Percentiles rank a stretch among this genome's conserved stretches.
Conservation (phyloP, 2,888 invertebrate species). For the Luperina testacea region DNA sequence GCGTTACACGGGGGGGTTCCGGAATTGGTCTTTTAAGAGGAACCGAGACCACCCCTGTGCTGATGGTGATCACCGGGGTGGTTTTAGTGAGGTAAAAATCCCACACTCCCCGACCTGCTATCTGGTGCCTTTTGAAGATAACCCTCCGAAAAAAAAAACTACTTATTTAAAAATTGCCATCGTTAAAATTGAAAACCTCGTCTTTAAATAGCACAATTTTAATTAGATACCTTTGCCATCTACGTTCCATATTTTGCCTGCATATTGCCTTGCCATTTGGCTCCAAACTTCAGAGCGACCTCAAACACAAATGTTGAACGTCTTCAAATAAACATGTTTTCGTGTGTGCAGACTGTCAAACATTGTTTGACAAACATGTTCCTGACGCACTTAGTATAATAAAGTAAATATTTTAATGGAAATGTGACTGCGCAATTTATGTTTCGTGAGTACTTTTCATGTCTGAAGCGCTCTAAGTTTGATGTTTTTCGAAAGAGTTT, state of each 20-base stretch:
- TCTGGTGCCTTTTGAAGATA: no score
- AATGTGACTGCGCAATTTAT: constrained; percentile 53
- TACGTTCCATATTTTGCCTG: background rate
- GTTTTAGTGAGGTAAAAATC: no score
- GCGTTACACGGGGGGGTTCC: no score
- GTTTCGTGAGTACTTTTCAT: constrained; percentile 27
- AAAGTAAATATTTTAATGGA: constrained; percentile 58
- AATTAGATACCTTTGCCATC: background rate
- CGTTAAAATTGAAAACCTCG: background rate
- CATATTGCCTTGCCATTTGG: background rate
- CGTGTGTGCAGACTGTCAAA: constrained; percentile 50
- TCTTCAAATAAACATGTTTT: constrained; percentile 49
- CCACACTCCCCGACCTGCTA: no score
- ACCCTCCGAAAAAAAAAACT: no score
- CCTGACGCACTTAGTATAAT: constrained; percentile 46
- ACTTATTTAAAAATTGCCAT: background rate
- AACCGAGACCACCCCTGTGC: no score
- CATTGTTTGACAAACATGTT: constrained; percentile 58
- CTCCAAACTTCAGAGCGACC: constrained; percentile 23
- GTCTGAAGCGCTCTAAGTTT: constrained; percentile 13
- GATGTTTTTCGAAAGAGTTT: constrained; percentile 13
- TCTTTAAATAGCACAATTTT: background rate
- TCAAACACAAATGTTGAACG: constrained; percentile 26
- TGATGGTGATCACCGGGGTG: no score
- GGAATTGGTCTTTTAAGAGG: no score